phyloP scores from a whole-genome alignment of 2,113 vertebrate species.

The Carettochelys insculpta region DNA sequence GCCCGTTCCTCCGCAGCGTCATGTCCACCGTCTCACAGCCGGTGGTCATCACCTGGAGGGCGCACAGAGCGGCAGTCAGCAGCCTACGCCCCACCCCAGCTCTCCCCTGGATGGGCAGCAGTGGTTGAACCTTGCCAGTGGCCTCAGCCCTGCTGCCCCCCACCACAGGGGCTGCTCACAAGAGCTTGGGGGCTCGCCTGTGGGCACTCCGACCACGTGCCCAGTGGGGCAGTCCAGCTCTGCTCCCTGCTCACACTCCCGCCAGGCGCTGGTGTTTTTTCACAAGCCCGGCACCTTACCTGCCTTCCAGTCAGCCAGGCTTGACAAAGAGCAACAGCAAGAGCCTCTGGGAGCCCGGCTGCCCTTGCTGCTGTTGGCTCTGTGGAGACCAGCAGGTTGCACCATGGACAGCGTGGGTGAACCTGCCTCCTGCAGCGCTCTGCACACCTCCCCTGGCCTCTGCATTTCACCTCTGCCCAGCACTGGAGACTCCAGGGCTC shows the following conservation, averaged over 20 bases:
- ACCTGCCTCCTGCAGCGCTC: not conserved
- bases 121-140: not conserved
- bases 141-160: not conserved
- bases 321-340: not conserved
- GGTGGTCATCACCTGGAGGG: constrained; percentile 82
- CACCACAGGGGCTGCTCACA: not conserved
- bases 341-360: not conserved
- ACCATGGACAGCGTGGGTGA: not conserved
- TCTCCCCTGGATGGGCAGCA: not conserved
- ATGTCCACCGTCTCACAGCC: constrained; percentile 93
- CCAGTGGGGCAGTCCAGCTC: not conserved
- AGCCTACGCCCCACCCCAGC: not conserved
- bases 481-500: not conserved
- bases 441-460: not conserved
- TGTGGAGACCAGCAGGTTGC: not conserved
- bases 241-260: not conserved
- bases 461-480: not conserved
- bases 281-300: not conserved
- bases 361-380: not conserved
- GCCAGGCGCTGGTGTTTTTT: not conserved
- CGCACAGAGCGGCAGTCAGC: not conserved
- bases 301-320: not conserved
- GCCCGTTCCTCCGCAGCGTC: constrained; percentile 90
- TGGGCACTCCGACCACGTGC: too few species aligned
- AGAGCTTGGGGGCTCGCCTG: not conserved